Percentiles rank a stretch among this genome's conserved stretches.
These are phyloP conservation scores for Platycercus adscitus DNA, from an alignment of 2,113 vertebrate species.

Conservation along the genomic window DNA sequence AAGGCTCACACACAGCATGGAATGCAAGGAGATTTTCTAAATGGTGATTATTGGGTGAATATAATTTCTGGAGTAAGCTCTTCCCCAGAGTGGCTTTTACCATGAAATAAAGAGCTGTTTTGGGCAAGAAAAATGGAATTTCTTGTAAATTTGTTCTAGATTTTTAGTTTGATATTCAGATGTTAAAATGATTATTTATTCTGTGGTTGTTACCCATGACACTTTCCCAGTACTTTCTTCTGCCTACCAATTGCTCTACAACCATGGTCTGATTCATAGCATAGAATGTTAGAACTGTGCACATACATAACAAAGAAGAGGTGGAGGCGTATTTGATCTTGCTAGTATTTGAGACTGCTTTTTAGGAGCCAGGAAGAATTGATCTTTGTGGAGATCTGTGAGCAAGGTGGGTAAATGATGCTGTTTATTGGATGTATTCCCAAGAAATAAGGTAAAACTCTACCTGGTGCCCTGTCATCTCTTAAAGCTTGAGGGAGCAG, in stretches of 20 bases:
- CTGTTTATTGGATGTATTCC: background rate
- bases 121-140: background rate
- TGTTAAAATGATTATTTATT: background rate
- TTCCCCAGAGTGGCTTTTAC: background rate
- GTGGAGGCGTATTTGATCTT: background rate
- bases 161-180: background rate
- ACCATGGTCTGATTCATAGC: background rate
- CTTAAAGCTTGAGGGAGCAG: background rate
- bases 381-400: background rate
- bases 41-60: background rate
- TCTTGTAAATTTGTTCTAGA: background rate
- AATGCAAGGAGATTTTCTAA: background rate
- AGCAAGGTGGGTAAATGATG: background rate
- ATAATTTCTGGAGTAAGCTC: background rate
- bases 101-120: background rate
- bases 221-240: background rate
- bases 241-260: background rate
- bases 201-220: background rate
- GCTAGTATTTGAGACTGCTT: background rate
- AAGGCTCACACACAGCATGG: background rate
- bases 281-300: background rate
- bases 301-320: background rate
- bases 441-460: background rate
- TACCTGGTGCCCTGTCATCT: background rate
- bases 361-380: background rate